Conservation (phyloP, 2,888 invertebrate genomes). For the Pollenia angustigena region DNA sequence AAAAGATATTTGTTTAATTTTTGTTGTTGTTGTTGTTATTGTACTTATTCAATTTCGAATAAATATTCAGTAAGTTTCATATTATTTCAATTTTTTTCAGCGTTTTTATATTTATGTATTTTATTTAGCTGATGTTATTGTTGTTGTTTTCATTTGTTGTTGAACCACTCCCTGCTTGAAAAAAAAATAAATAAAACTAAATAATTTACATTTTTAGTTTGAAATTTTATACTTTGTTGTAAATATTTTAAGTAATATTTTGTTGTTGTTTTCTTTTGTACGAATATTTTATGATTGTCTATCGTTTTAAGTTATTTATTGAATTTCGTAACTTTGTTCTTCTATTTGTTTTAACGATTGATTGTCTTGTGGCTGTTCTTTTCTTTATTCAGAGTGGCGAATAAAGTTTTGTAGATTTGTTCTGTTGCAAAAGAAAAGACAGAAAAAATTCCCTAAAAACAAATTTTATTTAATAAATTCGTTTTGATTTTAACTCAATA, state of each 20-base stretch:
- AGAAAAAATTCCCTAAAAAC: no score
- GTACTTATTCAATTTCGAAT: slow-evolving; percentile 7
- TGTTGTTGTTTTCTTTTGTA: slow-evolving; percentile 62
- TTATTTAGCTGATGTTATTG: slow-evolving; percentile 35
- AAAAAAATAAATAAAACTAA: slow-evolving; percentile 22
- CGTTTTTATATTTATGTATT: slow-evolving; percentile 18
- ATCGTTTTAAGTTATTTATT: slow-evolving; percentile 50
- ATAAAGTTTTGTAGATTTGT: neutral
- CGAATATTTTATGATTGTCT: slow-evolving; percentile 64
- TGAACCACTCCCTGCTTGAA: slow-evolving; percentile 75
- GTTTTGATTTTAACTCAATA: no score
- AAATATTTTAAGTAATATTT: slow-evolving; percentile 63
- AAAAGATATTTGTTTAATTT: slow-evolving; percentile 30
- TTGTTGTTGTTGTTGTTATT: neutral
- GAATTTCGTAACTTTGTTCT: slow-evolving; percentile 55
- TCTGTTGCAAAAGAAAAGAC: no score
- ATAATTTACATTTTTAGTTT: slow-evolving; percentile 71
- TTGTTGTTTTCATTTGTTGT: slow-evolving; percentile 60
- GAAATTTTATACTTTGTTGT: slow-evolving; percentile 72
- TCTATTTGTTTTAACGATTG: neutral
- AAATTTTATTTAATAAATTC: no score
- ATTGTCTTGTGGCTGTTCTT: neutral
- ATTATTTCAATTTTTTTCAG: slow-evolving; percentile 29
- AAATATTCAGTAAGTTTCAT: slow-evolving; percentile 53
- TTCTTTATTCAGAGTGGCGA: neutral